Evolutionary conservation across 2,797 vertebrate genomes (phyloP).

Genomic region (Orestias chungarensis): DNA sequence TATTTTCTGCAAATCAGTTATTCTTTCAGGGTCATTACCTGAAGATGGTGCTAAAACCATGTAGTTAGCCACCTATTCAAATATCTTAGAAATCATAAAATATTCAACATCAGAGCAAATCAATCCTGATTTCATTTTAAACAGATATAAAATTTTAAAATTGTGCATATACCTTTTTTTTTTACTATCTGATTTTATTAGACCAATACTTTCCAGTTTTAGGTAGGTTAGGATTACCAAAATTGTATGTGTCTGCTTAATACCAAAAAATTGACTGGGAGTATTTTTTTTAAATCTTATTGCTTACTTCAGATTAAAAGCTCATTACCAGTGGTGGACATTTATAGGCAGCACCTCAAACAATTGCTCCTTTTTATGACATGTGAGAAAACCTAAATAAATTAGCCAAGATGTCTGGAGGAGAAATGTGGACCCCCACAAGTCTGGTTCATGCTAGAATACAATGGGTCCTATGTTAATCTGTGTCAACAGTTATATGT

Average conservation of each 20-base stretch:
- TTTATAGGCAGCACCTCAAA: background rate
- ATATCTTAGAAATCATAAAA: background rate
- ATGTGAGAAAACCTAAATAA: background rate
- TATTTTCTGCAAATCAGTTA: background rate
- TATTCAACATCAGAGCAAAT: background rate
- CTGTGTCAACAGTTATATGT: background rate
- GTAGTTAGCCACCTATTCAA: background rate
- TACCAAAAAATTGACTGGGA: background rate
- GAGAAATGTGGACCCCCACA: background rate
- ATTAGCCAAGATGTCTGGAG: background rate
- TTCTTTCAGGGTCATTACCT: constrained; percentile 1
- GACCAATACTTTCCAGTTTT: background rate
- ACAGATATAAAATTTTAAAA: background rate
- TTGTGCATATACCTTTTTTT: background rate
- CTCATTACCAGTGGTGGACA: background rate
- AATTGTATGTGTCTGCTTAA: background rate
- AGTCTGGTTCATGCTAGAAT: background rate
- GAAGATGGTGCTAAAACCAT: background rate
- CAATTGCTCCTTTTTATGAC: background rate
- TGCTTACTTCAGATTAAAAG: background rate
- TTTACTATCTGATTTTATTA: background rate
- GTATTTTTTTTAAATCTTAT: background rate
- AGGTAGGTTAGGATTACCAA: background rate
- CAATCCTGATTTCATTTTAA: background rate
- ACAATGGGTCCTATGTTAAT: background rate